phyloP scores from a whole-genome alignment of 2,797 vertebrate species.

The Vespertilio murinus region DNA sequence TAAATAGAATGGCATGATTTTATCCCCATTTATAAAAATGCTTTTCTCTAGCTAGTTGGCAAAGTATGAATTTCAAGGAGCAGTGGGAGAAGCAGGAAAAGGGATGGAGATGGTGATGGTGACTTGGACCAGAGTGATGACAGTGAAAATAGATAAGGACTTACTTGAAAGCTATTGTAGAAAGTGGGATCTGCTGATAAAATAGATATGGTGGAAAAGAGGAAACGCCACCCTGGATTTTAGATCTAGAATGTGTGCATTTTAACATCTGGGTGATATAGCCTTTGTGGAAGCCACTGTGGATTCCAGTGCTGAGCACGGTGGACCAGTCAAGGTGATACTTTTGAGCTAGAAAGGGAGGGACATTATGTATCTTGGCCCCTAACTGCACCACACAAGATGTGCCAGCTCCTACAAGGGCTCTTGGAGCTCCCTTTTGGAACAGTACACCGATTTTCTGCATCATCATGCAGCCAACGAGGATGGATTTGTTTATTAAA shows the following conservation, averaged over 20 bases:
- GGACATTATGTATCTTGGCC: not conserved
- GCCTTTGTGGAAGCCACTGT: not conserved
- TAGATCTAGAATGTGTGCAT: not conserved
- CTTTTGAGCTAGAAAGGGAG: not conserved
- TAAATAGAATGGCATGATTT: not conserved
- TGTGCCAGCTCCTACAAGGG: not conserved
- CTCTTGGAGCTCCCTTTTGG: not conserved
- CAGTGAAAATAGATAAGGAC: not conserved
- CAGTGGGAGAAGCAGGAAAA: not conserved
- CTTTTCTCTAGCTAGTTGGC: not conserved
- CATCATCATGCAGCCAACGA: not conserved
- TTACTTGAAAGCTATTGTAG: not conserved
- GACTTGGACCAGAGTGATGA: not conserved
- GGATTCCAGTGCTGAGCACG: not conserved
- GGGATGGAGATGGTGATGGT: too few relatives aligned
- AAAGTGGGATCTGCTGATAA: not conserved
- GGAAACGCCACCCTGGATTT: not conserved
- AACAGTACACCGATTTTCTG: not conserved
- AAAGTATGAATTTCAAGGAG: not conserved
- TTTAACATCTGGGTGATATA: not conserved
- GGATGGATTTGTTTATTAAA: not conserved
- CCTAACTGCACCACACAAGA: not conserved
- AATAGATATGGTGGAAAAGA: not conserved
- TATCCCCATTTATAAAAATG: constrained; percentile 20
- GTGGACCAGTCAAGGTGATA: not conserved